phyloP scores from a whole-genome alignment of 2,888 invertebrate genomes.

The Drosophila leonis region DNA sequence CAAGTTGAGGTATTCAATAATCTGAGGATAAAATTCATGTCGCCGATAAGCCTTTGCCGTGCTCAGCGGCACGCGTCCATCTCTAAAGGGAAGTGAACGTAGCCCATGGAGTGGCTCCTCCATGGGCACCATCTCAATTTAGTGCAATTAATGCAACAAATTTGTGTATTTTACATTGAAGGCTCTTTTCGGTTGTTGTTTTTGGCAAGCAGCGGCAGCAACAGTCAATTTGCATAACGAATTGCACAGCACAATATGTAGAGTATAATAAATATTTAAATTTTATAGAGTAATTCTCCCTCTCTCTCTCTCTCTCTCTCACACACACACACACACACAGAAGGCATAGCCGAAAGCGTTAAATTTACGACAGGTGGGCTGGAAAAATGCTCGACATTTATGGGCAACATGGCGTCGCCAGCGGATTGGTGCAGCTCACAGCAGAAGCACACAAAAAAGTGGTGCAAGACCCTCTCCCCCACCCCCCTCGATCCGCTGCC shows the following conservation, averaged over 20 bases:
- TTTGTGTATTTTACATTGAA: conserved; percentile 46
- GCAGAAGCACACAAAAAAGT: conserved; percentile 6
- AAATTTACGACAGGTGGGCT: conserved; percentile 71
- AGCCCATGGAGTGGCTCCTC: neutral
- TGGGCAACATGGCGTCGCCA: conserved; percentile 62
- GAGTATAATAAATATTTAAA: conserved; percentile 74
- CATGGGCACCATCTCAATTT: conserved; percentile 6
- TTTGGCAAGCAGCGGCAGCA: conserved; percentile 22
- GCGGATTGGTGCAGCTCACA: conserved; percentile 33
- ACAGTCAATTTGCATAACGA: conserved; percentile 16
- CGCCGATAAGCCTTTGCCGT: neutral
- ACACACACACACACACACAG: neutral
- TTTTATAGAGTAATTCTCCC: conserved; percentile 41
- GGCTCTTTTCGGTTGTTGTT: conserved; percentile 34
- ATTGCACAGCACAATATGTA: conserved; percentile 44
- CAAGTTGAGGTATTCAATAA: neutral
- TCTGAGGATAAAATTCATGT: neutral
- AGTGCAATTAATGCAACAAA: conserved; percentile 59
- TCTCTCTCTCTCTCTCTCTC: neutral
- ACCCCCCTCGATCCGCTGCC: conserved; percentile 25
- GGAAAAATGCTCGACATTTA: conserved; percentile 61
- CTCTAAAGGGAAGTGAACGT: neutral
- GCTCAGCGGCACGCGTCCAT: conserved; percentile 7
- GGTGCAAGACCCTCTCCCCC: neutral
- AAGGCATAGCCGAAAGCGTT: conserved; percentile 69